Evolutionary conservation across 1,140 invertebrate species (phyloP).

Genomic region (Babylonia areolata): DNA sequence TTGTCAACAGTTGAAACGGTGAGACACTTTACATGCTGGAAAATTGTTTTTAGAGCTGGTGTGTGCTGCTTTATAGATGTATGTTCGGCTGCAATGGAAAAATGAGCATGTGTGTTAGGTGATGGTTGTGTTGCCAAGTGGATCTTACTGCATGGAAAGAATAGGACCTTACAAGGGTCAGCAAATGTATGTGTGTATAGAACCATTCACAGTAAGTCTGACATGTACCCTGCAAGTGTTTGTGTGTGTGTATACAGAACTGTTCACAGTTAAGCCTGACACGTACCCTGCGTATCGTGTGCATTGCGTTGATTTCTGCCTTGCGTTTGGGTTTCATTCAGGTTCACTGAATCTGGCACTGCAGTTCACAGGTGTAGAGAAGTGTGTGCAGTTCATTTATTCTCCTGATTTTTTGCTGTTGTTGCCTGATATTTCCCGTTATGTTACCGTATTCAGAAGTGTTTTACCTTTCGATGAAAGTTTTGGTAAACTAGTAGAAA

Average conservation of each 20-base stretch:
- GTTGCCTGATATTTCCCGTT: not conserved
- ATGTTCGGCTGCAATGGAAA: too few species aligned
- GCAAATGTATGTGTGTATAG: not conserved
- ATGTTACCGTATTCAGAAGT: not conserved
- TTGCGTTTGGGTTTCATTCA: not conserved
- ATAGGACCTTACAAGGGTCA: not conserved
- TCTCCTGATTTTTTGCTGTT: too few species aligned
- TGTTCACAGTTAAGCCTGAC: too few species aligned
- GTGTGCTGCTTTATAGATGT: too few species aligned
- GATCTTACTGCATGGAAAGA: not conserved
- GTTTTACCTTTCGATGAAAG: not conserved
- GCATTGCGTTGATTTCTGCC: not conserved
- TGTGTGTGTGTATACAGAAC: too few species aligned
- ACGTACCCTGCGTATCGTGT: not conserved
- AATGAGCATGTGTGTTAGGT: too few species aligned
- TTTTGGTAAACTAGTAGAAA: not conserved
- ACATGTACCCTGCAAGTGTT: not conserved
- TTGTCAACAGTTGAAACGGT: too few species aligned
- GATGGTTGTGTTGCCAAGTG: not conserved
- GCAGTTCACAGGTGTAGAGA: not conserved
- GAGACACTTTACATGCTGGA: too few species aligned
- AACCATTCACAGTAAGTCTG: not conserved
- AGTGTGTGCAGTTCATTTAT: not conserved
- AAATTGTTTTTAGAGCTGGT: too few species aligned
- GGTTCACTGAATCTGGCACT: constrained; percentile 35